Base-by-base conservation (phyloP, 2,797 vertebrate genomes). In the Sphenopsis melanotis region DNA sequence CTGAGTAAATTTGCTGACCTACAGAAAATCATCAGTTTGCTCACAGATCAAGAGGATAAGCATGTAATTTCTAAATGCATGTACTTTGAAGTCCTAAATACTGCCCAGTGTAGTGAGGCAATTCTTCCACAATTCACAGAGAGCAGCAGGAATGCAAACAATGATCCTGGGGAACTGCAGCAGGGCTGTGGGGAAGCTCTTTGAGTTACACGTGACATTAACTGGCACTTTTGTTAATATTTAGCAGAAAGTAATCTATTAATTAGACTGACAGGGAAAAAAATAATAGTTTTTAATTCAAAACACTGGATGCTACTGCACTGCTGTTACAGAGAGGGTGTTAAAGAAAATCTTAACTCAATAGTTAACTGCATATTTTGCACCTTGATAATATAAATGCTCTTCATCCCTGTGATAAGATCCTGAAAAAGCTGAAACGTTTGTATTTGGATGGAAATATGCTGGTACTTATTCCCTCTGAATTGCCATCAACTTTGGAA, bases 371-470 rank as follows among this genome's bases (percentile, higher is more conserved):
- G 60, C 4, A 1, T n/a, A 37, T 64, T 63, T 95, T 57, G 50
- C 34, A 84, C 46, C 20, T 75, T 81, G 47, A 42, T 93, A 84
- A 96, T 34, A 47, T 39, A 70, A 90, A 16, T 68, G 70, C 50
- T 64, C 29, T 92, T 90, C 36, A 37, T 42, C 18, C 41, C 32
- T 60, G 3, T 34, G 39, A 53, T 83, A 95, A 99, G 99, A 96
- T 94, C 88, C 97, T 99, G 95, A 99, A 98, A 98, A 98, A 98
- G 95, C 97, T 99, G 78, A 98, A 96, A n/a, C 98, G 99, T 55
- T 97, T 99, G 83, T 99, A 99, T 96, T 91, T 99, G 98, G 99
- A 99, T 56, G 98, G 98, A 96, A 99, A 99, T 92, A 97, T 98
- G 90, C 97, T 99, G 47, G 97, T 97, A 24, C 89, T 93, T 4